Evolutionary conservation across 2,797 vertebrate genomes (phyloP), one percentile per base, ranked within the genome.

Genomic region (Lacerta viridis): DNA sequence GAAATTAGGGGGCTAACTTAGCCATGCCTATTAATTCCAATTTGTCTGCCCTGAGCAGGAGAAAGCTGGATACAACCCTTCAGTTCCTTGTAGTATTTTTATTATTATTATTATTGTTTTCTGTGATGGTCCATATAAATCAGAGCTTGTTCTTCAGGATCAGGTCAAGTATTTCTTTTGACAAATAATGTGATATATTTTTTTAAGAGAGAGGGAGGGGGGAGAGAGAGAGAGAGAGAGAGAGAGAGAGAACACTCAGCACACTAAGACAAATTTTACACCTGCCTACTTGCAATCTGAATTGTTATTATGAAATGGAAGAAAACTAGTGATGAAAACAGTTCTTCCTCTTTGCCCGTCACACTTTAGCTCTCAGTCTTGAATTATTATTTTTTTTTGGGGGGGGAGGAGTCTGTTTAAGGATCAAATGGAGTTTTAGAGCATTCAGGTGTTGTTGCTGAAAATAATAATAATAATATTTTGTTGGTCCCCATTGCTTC

Each of bases 301-400:
- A 74, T 50, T 94, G 92, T 92, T 88, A 94, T 93, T 90, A 86
- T 87, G 91, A 91, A 88, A 77, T 90, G 86, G 92, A 87, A 95
- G 94, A 7, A 89, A 83, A 74, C 68, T 74, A 8, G 84, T 93
- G 91, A 95, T 92, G 84, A 92, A 95, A 87, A 80, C 4, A 41
- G 72, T 29, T 87, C 76, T 61, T 92, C 77, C 43, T 84, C 84
- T 72, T 88, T 27, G 80, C 77, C 79, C 5, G 5, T 91, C 75
- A 84, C 84, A 84, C 13, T 93, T 94, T 85, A 25, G 55, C 87
- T 91, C 72, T 55, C 81, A n/a, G 88, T 41, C 90, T 90, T 86
- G 39, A 91, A 43, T 89, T 81, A 33, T 64, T 59, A 29, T 59
- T 33, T 33, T 25, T 59, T 20, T 8, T n/a, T 5, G 29, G 3